Conservation (phyloP, 64 coral and sea anemone species). For the Montipora foliosa region DNA sequence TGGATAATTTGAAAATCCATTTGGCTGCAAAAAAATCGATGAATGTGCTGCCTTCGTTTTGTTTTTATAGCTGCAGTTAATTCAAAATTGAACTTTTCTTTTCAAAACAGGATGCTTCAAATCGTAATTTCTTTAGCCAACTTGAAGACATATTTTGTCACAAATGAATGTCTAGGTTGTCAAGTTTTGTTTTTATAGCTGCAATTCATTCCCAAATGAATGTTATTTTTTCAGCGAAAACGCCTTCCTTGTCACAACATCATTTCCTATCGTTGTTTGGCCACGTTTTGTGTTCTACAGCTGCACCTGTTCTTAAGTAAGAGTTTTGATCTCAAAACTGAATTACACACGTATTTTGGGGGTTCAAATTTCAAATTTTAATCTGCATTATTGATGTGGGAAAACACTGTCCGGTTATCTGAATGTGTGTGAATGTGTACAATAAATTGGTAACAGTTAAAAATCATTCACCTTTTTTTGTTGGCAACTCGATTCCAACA, state of each 20-base stretch:
- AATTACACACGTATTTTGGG: background rate
- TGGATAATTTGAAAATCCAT: background rate
- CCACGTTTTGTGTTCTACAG: background rate
- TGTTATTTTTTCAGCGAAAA: background rate
- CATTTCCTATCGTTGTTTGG: background rate
- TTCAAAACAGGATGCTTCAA: background rate
- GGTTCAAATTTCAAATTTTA: background rate
- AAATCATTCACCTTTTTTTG: background rate
- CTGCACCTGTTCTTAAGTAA: background rate
- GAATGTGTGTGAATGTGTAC: background rate
- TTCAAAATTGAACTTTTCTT: background rate
- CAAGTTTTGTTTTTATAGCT: conserved; percentile 5
- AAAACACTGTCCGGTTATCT: background rate
- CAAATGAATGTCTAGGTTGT: background rate
- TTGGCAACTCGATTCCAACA: background rate
- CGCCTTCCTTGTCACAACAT: background rate
- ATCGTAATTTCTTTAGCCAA: background rate
- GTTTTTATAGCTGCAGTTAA: background rate
- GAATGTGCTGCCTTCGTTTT: background rate
- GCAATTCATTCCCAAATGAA: background rate
- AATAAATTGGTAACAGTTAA: too few relatives aligned
- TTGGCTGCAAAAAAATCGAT: background rate
- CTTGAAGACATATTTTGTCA: background rate
- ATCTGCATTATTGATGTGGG: background rate
- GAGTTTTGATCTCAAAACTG: background rate